Percentiles rank a stretch among this genome's conserved stretches.
Evolutionary conservation across 2,797 vertebrate genomes (phyloP).

Genomic region (Phoebastria nigripes): DNA sequence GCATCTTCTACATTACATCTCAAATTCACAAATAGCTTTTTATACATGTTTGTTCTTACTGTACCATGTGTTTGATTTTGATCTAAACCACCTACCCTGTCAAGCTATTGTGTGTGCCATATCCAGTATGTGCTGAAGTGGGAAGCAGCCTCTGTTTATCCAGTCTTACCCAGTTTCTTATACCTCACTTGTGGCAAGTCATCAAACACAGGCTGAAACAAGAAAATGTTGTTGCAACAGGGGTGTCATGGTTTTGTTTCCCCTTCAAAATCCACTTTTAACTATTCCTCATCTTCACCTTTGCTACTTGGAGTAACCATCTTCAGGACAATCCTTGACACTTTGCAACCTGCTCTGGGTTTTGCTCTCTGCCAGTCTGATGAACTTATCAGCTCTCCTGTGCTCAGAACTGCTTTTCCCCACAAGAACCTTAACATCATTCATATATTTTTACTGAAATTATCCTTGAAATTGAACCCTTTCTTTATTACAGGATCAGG

Average conservation of each 20-base stretch:
- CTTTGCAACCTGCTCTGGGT: not conserved
- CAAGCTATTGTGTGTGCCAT: not conserved
- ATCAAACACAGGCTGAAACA: not conserved
- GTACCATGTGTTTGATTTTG: not conserved
- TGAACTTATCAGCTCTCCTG: not conserved
- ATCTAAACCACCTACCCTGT: not conserved
- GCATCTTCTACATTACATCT: not conserved
- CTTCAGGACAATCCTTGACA: not conserved
- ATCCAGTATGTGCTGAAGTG: not conserved
- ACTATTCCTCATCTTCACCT: not conserved
- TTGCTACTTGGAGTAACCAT: not conserved
- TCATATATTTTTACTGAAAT: not conserved
- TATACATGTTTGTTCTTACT: not conserved
- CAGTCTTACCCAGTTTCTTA: not conserved
- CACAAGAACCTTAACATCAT: not conserved
- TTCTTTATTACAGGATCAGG: not conserved
- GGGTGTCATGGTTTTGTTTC: not conserved
- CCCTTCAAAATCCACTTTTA: not conserved
- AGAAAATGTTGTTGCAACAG: not conserved
- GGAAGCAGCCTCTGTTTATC: not conserved
- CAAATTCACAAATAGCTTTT: not conserved
- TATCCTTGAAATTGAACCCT: not conserved
- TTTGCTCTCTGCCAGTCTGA: not conserved
- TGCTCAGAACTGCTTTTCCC: not conserved
- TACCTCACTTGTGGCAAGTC: not conserved